These are phyloP conservation scores for Dromiciops gliroides DNA, from an alignment of 2,113 vertebrate genomes.

Conservation along the genomic window DNA sequence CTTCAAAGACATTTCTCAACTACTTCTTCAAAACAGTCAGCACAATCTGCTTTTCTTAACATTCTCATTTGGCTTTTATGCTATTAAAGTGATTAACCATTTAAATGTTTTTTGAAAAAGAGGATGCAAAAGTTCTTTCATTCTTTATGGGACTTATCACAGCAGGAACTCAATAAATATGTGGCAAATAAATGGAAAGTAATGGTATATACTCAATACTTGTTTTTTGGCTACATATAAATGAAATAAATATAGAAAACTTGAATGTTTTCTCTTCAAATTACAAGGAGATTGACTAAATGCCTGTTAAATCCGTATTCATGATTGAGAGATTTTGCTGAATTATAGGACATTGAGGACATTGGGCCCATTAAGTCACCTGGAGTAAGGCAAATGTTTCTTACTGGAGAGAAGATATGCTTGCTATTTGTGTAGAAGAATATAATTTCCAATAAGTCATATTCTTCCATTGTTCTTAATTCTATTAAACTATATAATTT, in stretches of 20 bases:
- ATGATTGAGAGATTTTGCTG: too few species aligned
- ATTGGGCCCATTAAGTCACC: too few species aligned
- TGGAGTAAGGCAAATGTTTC: too few species aligned
- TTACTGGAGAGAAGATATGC: background rate
- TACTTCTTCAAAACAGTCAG: background rate
- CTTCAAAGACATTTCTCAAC: background rate
- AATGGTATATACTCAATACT: background rate
- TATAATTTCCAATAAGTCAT: slow-evolving; percentile 16
- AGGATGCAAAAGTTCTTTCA: background rate
- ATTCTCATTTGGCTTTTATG: background rate
- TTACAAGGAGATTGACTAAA: background rate
- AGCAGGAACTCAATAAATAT: background rate
- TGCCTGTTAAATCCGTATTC: too few species aligned
- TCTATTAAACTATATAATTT: slow-evolving; percentile 19
- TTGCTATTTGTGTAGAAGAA: slow-evolving; percentile 25
- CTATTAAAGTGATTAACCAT: background rate
- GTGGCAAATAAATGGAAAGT: background rate
- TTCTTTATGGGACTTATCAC: background rate
- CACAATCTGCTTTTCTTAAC: background rate
- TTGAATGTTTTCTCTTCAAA: background rate
- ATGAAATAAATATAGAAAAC: background rate
- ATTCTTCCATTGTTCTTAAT: background rate
- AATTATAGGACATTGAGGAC: too few species aligned
- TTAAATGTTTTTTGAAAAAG: too few species aligned
- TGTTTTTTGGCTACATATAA: background rate